Conservation (phyloP, 2,113 vertebrate species). For the Lepisosteus osseus region DNA sequence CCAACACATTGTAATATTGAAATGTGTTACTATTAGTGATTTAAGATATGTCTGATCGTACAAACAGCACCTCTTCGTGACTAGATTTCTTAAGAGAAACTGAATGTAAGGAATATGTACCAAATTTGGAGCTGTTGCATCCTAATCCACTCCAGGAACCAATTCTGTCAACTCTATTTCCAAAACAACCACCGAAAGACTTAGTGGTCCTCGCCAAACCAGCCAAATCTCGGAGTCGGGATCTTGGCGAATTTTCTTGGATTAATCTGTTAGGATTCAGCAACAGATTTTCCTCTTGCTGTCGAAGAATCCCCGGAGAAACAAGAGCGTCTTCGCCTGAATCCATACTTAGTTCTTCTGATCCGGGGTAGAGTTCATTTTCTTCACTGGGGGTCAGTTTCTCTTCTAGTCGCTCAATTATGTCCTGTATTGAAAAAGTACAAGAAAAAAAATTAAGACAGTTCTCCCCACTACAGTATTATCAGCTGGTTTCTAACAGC, state of each 20-base stretch:
- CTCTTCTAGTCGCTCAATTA: slow-evolving; percentile 17
- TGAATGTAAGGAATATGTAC: background rate
- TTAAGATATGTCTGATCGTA: too few species aligned
- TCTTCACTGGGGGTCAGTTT: slow-evolving; percentile 7
- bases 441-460: background rate
- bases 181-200: slow-evolving; percentile 10
- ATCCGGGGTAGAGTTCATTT: background rate
- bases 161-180: slow-evolving; percentile 16
- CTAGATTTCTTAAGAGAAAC: too few species aligned
- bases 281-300: background rate
- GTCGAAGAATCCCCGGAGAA: background rate
- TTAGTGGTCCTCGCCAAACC: slow-evolving; percentile 4
- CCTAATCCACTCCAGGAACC: slow-evolving; percentile 13
- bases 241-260: background rate
- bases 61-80: too few species aligned
- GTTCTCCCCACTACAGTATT: background rate
- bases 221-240: background rate
- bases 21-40: too few species aligned
- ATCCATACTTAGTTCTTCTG: background rate
- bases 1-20: too few species aligned
- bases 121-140: slow-evolving; percentile 10
- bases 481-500: too few species aligned
- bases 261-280: background rate
- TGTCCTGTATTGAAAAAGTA: background rate
- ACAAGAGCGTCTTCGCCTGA: background rate